Evolutionary conservation across 1,140 invertebrate species (phyloP), one percentile per base, ranked within the genome.

Genomic region (Camponotus floridanus): DNA sequence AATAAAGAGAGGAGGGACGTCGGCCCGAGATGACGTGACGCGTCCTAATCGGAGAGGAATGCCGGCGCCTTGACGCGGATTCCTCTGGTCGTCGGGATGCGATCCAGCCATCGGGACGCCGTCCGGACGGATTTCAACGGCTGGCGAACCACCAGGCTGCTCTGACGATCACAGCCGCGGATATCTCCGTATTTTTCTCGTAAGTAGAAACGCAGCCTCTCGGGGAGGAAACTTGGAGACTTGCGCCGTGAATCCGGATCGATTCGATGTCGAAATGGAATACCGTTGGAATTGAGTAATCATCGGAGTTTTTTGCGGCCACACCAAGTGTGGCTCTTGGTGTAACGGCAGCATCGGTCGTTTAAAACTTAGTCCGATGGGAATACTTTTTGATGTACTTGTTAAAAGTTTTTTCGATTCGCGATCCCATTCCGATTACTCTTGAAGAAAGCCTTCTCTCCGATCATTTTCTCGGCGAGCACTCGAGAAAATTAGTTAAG

Each of bases 71-170:
- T 80, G 70, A 87, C 42, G 68, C 61, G 45, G 64, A 70, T 68
- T 64, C 57, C 48, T n/a, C n/a, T 18, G 79, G 18, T 68, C 64
- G 9, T 18, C 65, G 26, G 33, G 57, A 89, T 80, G 88, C 70
- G 31, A 70, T 33, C 39, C 45, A 73, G 36, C 9, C 33, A 55
- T 57, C 70, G 55, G 59, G 55, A 73, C n/a, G 61, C 57, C 71
- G 13, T 65, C 31, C 33, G 48, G 33, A 70, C 33, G 48, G 31
- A 39, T 87, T 87, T 68, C 55, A 79, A 89, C 78, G 87, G 88
- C 65, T 81, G 51, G 55, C 67, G 55, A 59, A 61, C 55, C 57
- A 80, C 31, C 65, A 48, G 48, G 71, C 26, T 78, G 64, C 18
- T 74, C 61, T 71, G 79, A 90, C 55, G 33, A 73, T 48, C 57